Conservation (phyloP, 1,140 invertebrate species). For the Sminthurinus signatus region DNA sequence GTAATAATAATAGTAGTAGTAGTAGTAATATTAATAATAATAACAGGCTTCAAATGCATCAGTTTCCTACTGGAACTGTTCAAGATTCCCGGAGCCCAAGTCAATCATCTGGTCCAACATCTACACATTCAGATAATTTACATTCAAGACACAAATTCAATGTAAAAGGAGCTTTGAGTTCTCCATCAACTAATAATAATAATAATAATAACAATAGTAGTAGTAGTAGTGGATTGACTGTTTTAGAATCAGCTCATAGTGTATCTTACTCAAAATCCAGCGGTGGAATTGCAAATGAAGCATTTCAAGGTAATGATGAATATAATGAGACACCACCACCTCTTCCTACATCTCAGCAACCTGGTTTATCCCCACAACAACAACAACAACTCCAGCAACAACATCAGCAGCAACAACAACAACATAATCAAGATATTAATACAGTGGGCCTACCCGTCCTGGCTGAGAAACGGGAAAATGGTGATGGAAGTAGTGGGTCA, state of each 20-base stretch:
- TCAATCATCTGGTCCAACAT: background rate
- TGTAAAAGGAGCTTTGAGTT: slow-evolving; percentile 23
- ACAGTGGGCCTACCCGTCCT: slow-evolving; percentile 31
- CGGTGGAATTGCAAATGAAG: slow-evolving; percentile 5
- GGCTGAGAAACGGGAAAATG: slow-evolving; percentile 37
- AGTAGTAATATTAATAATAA: too few species aligned
- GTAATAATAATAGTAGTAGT: background rate
- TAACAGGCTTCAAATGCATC: background rate
- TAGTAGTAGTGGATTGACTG: slow-evolving; percentile 3
- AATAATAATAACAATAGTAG: too few species aligned
- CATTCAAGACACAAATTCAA: slow-evolving; percentile 32
- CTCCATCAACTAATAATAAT: slow-evolving; percentile 6
- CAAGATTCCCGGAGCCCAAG: background rate
- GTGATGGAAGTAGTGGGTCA: slow-evolving; percentile 37
- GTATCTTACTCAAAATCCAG: slow-evolving; percentile 2
- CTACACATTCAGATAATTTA: slow-evolving; percentile 7
- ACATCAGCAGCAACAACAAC: background rate
- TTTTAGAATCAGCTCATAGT: background rate
- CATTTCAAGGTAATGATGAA: slow-evolving; percentile 9
- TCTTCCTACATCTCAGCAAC: slow-evolving; percentile 30
- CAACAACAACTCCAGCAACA: background rate
- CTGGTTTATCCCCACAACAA: slow-evolving; percentile 5
- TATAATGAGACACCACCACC: slow-evolving; percentile 26
- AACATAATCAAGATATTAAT: background rate
- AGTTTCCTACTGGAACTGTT: slow-evolving; percentile 3